Base-by-base conservation (phyloP, 2,113 vertebrate genomes). In the Morone saxatilis region DNA sequence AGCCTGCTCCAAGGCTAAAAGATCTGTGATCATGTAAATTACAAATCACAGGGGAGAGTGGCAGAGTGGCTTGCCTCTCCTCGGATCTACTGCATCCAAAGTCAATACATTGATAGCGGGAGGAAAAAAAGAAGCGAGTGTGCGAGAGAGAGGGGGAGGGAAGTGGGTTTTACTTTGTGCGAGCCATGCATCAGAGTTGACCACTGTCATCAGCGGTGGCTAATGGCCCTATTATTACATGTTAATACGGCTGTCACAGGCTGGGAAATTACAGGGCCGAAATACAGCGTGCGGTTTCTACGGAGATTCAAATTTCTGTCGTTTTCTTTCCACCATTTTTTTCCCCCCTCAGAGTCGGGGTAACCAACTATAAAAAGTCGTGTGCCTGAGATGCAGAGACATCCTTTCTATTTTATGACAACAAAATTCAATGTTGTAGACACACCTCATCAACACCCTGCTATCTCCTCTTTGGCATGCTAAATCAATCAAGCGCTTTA, bases 381-480 rank as follows among this genome's bases (percentile, higher is more conserved):
- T 62, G 63, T 47, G 51, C 22, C 70, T 12, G 22, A 20, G 60
- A 61, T 36, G n/a, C 31, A 62, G 11, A 85, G 16, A 25, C 62
- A 65, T 69, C 53, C 57, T 47, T 83, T 78, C 53, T 81, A 61
- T 82, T 90, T 85, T 79, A 73, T 59, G 53, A 80, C 85, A 90
- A 85, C 84, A 78, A 65, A 76, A 80, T 51, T 70, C 57, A 67
- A 47, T n/a, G 79, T 61, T 88, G 79, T 63, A 59, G 90, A 77
- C 83, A 80, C 81, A 86, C 78, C 71, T 89, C 77, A 76, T 91
- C 90, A 91, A 85, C 88, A 78, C 77, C 88, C 86, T 20, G 43
- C 83, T 59, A 86, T 48, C 74, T 71, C 56, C 76, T 89, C 63
- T 60, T 78, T 54, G 76, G 62, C 76, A 62, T 20, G 62, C 56